A percentile compares a stretch with the other conserved stretches of the same genome.
phyloP scores from a whole-genome alignment of 2,113 vertebrate genomes.

The Ptyas mucosa region DNA sequence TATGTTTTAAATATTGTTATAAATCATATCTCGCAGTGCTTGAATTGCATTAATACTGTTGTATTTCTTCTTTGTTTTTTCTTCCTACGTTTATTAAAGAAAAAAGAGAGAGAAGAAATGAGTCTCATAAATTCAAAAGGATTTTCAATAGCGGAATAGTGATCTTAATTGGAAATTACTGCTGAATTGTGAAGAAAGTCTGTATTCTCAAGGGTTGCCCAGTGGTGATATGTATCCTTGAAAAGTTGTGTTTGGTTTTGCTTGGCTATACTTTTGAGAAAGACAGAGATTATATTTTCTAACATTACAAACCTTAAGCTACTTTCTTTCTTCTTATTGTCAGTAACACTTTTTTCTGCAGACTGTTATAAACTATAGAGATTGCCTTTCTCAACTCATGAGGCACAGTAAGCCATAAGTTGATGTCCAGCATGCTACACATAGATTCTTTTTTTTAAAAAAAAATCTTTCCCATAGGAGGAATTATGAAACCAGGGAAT shows the following conservation, averaged over 20 bases:
- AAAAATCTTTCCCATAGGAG: not conserved
- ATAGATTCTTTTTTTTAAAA: not conserved
- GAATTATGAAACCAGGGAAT: not conserved
- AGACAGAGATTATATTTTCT: not conserved
- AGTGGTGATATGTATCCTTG: not conserved
- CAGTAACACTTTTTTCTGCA: not conserved
- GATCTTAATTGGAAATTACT: not conserved
- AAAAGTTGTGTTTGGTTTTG: not conserved
- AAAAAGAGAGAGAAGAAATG: not conserved
- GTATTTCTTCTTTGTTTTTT: not conserved
- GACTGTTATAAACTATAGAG: not conserved
- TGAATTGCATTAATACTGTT: not conserved
- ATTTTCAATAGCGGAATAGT: not conserved
- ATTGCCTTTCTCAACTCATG: not conserved
- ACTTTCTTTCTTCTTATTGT: not conserved
- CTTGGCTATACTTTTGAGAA: not conserved
- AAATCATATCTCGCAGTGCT: not conserved
- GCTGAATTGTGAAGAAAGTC: not conserved
- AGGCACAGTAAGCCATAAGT: conserved; percentile 13
- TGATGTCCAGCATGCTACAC: conserved; percentile 14
- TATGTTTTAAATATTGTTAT: not conserved
- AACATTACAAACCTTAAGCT: not conserved
- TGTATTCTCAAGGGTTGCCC: not conserved
- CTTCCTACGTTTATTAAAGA: not conserved
- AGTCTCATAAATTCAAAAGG: not conserved